Conservation (phyloP, 2,888 invertebrate genomes). For the Agriotes lineatus region DNA sequence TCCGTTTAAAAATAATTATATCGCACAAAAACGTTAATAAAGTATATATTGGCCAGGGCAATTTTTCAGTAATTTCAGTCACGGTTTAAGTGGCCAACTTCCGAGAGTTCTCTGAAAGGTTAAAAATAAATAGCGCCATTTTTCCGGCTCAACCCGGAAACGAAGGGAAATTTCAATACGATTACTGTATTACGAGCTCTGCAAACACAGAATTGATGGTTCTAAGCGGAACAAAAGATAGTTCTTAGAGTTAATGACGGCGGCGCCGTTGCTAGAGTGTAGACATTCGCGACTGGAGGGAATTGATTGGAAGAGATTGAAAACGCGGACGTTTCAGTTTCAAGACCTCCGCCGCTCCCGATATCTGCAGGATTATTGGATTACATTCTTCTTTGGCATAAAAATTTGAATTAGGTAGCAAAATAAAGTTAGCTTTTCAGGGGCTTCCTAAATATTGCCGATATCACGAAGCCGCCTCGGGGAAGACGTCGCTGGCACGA, state of each 20-base stretch:
- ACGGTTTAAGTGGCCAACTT: no score
- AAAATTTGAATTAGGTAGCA: slow-evolving; percentile 1
- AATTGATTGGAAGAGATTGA: slow-evolving; percentile 16
- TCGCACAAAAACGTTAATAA: no score
- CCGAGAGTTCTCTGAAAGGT: no score
- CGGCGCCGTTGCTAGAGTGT: slow-evolving; percentile 6
- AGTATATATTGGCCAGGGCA: no score
- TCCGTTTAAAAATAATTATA: no score
- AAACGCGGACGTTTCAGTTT: slow-evolving; percentile 6
- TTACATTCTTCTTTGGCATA: not conserved
- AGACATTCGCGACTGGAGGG: slow-evolving; percentile 9
- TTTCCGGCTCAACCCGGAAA: not conserved
- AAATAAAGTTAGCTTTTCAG: not conserved
- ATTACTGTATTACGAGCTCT: slow-evolving; percentile 3
- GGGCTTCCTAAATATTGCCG: not conserved
- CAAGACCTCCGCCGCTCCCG: not conserved
- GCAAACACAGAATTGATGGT: slow-evolving; percentile 6
- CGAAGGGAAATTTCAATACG: slow-evolving; percentile 1
- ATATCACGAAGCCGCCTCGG: not conserved
- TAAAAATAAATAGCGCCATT: no score
- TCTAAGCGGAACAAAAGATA: not conserved
- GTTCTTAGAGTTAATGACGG: slow-evolving; percentile 2
- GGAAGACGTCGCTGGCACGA: not conserved
- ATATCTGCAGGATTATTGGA: not conserved
- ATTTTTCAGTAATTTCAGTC: no score